Conservation (phyloP, 2,113 vertebrate species). For the Machaerirhynchus nigripectus region DNA sequence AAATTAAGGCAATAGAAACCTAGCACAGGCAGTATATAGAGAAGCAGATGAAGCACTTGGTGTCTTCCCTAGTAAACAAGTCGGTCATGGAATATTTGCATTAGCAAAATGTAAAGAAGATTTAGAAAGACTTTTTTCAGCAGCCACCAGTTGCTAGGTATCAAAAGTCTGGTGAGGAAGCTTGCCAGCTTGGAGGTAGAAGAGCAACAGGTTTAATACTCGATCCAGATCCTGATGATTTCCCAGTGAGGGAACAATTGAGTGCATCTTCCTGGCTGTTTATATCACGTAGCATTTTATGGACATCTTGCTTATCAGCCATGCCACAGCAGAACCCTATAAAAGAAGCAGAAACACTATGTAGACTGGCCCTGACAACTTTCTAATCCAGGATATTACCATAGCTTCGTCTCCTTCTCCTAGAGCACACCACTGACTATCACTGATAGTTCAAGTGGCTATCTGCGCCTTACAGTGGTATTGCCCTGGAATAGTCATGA, state of each 20-base stretch:
- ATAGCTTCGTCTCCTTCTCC: neutral
- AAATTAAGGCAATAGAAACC: neutral
- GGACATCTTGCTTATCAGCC: neutral
- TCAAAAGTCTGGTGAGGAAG: neutral
- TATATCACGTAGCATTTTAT: neutral
- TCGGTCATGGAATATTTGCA: neutral
- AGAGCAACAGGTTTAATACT: neutral
- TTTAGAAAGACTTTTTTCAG: neutral
- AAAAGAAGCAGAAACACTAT: neutral
- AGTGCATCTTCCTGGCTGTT: neutral
- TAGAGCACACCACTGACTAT: neutral
- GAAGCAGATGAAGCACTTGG: neutral
- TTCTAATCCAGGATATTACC: neutral
- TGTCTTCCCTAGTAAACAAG: neutral
- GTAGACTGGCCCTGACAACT: neutral
- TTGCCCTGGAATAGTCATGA: neutral
- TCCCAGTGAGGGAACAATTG: neutral
- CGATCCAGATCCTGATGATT: neutral
- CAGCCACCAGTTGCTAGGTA: neutral
- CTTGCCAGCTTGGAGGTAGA: neutral
- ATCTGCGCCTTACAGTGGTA: neutral
- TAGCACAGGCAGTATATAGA: neutral
- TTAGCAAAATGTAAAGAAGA: neutral
- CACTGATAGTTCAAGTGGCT: neutral
- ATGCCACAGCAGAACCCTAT: neutral